Evolutionary conservation across 2,113 vertebrate genomes (phyloP).

Genomic region (Tachycineta bicolor): DNA sequence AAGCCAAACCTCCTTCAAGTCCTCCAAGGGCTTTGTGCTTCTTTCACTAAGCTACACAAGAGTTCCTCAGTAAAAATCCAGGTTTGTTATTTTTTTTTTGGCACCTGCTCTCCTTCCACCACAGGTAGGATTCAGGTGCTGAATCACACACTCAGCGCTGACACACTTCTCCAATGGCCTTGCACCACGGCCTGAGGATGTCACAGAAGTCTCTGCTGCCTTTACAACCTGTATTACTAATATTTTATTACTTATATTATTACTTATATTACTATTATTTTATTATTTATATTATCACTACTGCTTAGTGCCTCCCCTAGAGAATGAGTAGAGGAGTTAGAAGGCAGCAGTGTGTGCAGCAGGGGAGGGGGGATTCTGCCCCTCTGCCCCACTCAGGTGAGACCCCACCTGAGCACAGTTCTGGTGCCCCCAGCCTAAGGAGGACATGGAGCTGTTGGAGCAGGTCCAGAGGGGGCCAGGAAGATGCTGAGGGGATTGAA

Average conservation of each 20-base stretch:
- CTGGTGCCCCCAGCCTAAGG: background rate
- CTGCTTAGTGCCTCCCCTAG: background rate
- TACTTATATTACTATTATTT: background rate
- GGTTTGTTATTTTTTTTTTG: background rate
- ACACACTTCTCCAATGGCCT: background rate
- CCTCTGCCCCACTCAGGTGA: background rate
- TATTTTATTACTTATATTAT: background rate
- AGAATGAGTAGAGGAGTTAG: background rate
- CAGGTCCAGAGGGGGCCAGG: background rate
- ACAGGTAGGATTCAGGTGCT: background rate
- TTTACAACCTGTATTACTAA: background rate
- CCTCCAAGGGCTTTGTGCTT: background rate
- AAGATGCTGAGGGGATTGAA: background rate
- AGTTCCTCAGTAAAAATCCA: background rate
- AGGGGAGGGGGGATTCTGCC: background rate
- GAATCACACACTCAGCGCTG: background rate
- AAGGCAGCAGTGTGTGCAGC: background rate
- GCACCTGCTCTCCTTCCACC: background rate
- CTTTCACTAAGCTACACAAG: background rate
- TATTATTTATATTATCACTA: background rate
- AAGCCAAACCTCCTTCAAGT: background rate
- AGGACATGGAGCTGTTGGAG: background rate
- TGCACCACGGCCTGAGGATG: background rate
- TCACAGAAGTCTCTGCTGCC: background rate
- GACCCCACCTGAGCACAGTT: background rate